Evolutionary conservation across 2,888 invertebrate species (phyloP).

Genomic region (Spodoptera littoralis): DNA sequence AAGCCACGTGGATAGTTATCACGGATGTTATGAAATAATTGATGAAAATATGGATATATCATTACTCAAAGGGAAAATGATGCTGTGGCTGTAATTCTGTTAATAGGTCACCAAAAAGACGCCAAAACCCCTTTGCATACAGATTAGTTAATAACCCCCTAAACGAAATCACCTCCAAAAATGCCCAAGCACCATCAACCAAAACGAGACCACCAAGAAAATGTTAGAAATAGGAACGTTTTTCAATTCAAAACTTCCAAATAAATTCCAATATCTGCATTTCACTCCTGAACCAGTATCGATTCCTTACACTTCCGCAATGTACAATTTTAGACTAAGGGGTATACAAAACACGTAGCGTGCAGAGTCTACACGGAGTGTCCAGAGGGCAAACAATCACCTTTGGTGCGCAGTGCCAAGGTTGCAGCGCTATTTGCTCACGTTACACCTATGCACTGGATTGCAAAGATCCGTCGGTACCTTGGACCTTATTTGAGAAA

Average conservation of each 20-base stretch:
- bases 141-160: too few species aligned
- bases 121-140: not conserved
- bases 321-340: conserved; percentile 30
- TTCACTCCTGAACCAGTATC: conserved; percentile 27
- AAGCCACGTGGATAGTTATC: conserved; percentile 16
- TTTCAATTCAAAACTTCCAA: conserved; percentile 13
- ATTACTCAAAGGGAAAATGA: too few species aligned
- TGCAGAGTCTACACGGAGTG: conserved; percentile 47
- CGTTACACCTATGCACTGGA: conserved; percentile 28
- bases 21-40: too few species aligned
- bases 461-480: not conserved
- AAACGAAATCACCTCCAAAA: not conserved
- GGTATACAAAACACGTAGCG: conserved; percentile 47
- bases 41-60: too few species aligned
- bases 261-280: conserved; percentile 12
- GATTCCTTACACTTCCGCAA: conserved; percentile 46
- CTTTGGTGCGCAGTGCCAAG: conserved; percentile 41
- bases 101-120: not conserved
- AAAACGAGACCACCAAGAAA: too few species aligned
- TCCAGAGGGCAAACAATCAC: conserved; percentile 47
- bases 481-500: conserved; percentile 15
- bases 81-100: not conserved
- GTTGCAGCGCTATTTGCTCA: conserved; percentile 42
- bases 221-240: too few species aligned
- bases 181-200: too few species aligned